Base-by-base conservation (phyloP, 2,888 invertebrate genomes). In the Eupithecia insigniata region DNA sequence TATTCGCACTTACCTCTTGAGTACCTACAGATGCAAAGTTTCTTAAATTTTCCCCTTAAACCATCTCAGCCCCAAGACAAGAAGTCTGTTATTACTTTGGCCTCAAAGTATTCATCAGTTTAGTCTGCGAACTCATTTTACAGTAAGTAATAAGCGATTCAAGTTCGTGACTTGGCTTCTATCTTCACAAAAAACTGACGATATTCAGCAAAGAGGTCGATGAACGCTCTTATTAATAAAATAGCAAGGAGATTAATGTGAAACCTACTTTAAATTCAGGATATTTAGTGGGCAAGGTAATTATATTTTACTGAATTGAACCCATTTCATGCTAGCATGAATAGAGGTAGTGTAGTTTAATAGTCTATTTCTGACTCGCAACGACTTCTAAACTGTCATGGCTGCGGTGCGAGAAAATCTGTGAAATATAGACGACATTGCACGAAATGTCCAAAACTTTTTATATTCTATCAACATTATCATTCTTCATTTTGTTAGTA, bases 191-290 rank as follows among this genome's bases (percentile, higher is more conserved):
- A 60, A 60, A 18, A 32, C 32, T 62, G 61, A 32, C 61, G n/a
- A 62, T 22, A 62, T 32, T 32, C 18, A 62, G 61, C n/a, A n/a
- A 28, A 60, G n/a, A 62, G 61, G 30, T 32, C 18, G 2, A 34
- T 32, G 61, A 62, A 34, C 61, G 18, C n/a, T 62, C 32, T n/a
- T 8, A 18, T 5, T 62, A 32, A 62, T 62, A 34, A 34, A 62
- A 62, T 62, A 32, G 18, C 61, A 34, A 30, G 30, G 60, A 10
- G 34, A 62, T 62, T 62, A 34, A 14, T 62, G n/a, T 18, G 32
- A n/a, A 62, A 61, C 12, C 34, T 62, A 32, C 61, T n/a, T 62
- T 32, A 34, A 34, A 62, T 62, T 62, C 34, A 62, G 61, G 61
- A 32, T 34, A 62, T 32, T 22, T 51, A 18, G 32, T n/a, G 61